Evolutionary conservation across 2,113 vertebrate species (phyloP).

Genomic region (Mus pahari): DNA sequence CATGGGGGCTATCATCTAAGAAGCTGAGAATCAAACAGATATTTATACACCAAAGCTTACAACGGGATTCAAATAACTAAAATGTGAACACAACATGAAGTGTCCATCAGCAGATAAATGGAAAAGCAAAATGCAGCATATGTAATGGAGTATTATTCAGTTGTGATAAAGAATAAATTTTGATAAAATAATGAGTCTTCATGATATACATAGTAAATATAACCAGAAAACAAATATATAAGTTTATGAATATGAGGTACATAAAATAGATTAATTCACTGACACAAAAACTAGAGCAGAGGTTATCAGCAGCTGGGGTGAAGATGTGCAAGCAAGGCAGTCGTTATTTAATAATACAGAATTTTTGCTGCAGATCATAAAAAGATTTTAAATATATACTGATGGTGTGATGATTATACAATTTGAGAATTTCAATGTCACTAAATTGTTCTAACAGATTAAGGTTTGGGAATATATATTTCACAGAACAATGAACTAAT

Average conservation of each 20-base stretch:
- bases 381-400: neutral
- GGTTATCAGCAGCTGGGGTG: neutral
- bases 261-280: neutral
- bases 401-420: neutral
- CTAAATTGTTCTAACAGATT: constrained; percentile 10
- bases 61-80: neutral
- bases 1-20: neutral
- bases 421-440: neutral
- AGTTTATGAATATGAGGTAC: neutral
- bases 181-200: neutral
- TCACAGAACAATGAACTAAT: constrained; percentile 20
- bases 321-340: neutral
- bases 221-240: neutral
- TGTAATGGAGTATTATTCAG: neutral
- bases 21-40: neutral
- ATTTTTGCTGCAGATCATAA: neutral
- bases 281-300: neutral
- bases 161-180: constrained; percentile 25
- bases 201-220: constrained; percentile 30
- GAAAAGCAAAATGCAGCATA: neutral
- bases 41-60: neutral
- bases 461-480: neutral
- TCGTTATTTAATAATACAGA: neutral
- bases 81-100: neutral
- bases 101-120: neutral